Conservation (phyloP, 2,113 vertebrate species). For the Coregonus clupeaformis region DNA sequence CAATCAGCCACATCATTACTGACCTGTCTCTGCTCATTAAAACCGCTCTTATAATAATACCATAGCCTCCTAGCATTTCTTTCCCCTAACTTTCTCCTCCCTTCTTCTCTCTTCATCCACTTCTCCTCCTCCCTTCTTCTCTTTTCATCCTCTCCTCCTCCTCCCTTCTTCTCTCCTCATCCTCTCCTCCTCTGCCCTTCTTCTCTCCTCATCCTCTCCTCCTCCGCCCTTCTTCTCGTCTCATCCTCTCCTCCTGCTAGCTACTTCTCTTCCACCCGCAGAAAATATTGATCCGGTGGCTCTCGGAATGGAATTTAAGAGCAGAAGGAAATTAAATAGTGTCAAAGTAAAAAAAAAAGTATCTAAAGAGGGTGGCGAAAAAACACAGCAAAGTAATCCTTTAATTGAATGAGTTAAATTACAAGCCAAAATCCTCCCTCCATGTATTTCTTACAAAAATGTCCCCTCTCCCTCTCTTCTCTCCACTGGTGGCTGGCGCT, state of each 20-base stretch:
- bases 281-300: constrained; percentile 61
- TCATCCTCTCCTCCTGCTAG: constrained; percentile 19
- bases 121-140: no score
- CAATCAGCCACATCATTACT: constrained; percentile 53
- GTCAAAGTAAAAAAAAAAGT: constrained; percentile 52
- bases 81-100: no score
- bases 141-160: no score
- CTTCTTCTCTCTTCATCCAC: no score
- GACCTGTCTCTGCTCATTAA: constrained; percentile 50
- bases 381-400: constrained; percentile 58
- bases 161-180: no score
- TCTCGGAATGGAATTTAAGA: constrained; percentile 37
- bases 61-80: neutral
- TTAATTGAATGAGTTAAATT: constrained; percentile 72
- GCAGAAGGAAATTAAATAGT: constrained; percentile 58
- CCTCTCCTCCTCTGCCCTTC: no score
- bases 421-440: constrained; percentile 40
- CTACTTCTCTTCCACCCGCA: constrained; percentile 40
- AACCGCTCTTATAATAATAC: neutral
- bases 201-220: no score
- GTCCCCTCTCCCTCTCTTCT: constrained; percentile 21
- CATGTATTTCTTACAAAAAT: no score
- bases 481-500: constrained; percentile 27
- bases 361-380: constrained; percentile 30
- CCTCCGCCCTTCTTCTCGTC: no score